Evolutionary conservation across 64 coral and sea anemone genomes (phyloP), one percentile per base, ranked within the genome.

Genomic region (Montipora foliosa): DNA sequence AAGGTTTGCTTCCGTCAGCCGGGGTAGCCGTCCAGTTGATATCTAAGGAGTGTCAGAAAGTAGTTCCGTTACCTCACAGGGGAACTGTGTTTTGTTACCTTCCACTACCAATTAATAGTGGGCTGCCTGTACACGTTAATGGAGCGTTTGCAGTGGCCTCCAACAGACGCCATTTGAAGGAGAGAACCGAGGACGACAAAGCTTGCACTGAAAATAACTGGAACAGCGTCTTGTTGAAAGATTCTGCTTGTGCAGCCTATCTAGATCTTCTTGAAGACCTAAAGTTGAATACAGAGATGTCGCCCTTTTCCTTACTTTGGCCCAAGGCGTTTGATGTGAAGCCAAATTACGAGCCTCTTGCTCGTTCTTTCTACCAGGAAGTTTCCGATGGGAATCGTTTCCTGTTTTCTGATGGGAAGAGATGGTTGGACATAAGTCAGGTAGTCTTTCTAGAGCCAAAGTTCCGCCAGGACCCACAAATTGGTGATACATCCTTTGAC

Each of bases 121-220:
- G 95, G 15, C 92, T 97, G 44, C 95, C 95, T 17, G 88, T 97
- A 24, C 95, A 97, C 45, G 86, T 97, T 17, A 97, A 97, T 76
- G 95, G 92, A 17, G 81, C 92, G 0, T 97, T 97, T 94, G 95
- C 92, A 58, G 92, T 94, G 12, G 84, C 77, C 11, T 89, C 91
- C 44, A 97, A 80, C 77, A 97, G 95, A 81, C 89, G 92, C 62
- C 64, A 94, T 50, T 83, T 97, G 46, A 88, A 89, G 29, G 88
- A 97, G 70, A 87, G 61, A 60, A 97, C 92, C 10, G 88, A 94
- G 49, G 95, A 97, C 53, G 95, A 97, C 66, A 97, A 97, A 81
- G 49, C 44, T 48, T 77, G 67, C 44, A 51, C 45, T 72, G 97
- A 89, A 79, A 91, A 89, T 21, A 70, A 89, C 6, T 98, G 97